phyloP scores from a whole-genome alignment of 2,797 vertebrate genomes.

The Mus spretus region DNA sequence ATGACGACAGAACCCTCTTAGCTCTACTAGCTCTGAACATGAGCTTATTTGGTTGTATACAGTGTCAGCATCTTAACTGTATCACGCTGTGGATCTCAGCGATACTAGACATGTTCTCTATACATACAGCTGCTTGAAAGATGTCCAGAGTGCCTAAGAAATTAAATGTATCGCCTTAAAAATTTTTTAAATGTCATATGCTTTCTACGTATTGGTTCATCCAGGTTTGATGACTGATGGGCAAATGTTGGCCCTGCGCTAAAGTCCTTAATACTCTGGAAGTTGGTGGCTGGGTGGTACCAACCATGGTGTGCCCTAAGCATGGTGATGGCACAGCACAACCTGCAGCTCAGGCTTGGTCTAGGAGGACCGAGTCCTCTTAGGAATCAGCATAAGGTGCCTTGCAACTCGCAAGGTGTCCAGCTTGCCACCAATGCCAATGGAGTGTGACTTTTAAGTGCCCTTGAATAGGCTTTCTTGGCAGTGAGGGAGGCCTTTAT shows the following conservation, averaged over 20 bases:
- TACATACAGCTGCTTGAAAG: neutral
- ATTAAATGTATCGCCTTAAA: neutral
- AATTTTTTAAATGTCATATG: neutral
- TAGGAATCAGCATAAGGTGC: fast-evolving
- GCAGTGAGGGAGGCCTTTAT: neutral
- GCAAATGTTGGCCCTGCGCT: neutral
- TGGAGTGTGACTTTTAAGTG: neutral
- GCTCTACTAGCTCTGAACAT: neutral
- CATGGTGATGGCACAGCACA: fast-evolving
- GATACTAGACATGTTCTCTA: fast-evolving
- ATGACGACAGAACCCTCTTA: neutral
- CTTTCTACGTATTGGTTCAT: neutral
- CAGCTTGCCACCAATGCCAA: neutral
- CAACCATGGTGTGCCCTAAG: fast-evolving
- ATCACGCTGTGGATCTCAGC: fast-evolving
- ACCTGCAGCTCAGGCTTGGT: fast-evolving
- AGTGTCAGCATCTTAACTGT: neutral
- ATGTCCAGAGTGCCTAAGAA: neutral
- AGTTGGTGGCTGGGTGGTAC: fast-evolving
- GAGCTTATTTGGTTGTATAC: neutral
- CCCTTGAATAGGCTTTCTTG: neutral
- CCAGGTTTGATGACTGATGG: neutral
- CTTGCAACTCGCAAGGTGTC: too few species aligned
- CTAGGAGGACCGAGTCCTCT: neutral
- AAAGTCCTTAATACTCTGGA: neutral